Evolutionary conservation across 1,140 invertebrate genomes (phyloP).

Genomic region (Drosophila virilis): DNA sequence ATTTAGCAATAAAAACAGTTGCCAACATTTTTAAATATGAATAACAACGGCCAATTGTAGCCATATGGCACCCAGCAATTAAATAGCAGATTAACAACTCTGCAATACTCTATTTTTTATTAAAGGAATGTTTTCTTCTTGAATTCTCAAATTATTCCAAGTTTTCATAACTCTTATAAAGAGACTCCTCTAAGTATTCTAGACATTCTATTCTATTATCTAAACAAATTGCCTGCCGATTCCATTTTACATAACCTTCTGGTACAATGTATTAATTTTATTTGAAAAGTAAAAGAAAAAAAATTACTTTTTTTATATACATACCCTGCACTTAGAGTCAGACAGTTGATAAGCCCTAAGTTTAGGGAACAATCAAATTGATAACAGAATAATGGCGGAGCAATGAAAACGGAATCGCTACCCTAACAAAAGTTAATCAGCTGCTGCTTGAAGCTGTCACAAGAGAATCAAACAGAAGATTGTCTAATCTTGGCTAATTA

Average conservation of each 20-base stretch:
- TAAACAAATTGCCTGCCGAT: not conserved
- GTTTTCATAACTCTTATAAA: not conserved
- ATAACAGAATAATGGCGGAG: conserved; percentile 26
- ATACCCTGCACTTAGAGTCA: not conserved
- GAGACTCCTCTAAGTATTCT: not conserved
- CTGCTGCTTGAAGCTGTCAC: not conserved
- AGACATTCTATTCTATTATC: conserved; percentile 1
- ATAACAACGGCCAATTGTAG: too few species aligned
- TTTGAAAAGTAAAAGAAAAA: conserved; percentile 5
- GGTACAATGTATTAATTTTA: conserved; percentile 13
- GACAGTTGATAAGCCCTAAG: conserved; percentile 43
- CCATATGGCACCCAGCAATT: too few species aligned
- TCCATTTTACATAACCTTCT: not conserved
- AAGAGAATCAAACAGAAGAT: conserved; percentile 1
- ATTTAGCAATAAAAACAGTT: too few species aligned
- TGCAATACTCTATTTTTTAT: too few species aligned
- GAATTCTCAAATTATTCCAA: too few species aligned
- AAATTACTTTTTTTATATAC: not conserved
- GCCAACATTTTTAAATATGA: too few species aligned
- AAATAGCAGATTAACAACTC: too few species aligned
- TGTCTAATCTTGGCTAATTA: conserved; percentile 57
- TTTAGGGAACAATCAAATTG: conserved; percentile 27
- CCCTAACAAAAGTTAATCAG: conserved; percentile 56
- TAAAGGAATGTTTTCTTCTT: too few species aligned
- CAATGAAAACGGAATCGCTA: conserved; percentile 22